These are phyloP conservation scores for Litocranius walleri DNA, from an alignment of 2,113 vertebrate genomes.

Conservation along the genomic window DNA sequence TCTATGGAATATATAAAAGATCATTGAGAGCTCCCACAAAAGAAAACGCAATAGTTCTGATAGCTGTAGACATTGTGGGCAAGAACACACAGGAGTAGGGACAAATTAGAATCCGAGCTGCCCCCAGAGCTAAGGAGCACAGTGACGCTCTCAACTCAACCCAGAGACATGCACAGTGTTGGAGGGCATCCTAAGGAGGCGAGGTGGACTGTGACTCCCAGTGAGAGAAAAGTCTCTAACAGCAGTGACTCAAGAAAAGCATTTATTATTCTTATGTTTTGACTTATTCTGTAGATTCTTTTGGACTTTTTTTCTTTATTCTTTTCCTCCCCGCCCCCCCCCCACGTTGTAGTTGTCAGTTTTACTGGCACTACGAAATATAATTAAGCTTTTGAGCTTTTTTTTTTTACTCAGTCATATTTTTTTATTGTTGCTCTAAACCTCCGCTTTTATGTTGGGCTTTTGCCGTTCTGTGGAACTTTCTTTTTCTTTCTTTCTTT, in stretches of 20 bases:
- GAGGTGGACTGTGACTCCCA: background rate
- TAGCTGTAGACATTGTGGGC: background rate
- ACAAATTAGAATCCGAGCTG: background rate
- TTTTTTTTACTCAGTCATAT: background rate
- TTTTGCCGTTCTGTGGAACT: background rate
- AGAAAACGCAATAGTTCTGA: background rate
- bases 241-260: background rate
- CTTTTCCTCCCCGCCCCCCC: background rate
- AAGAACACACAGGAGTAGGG: background rate
- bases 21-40: background rate
- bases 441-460: background rate
- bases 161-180: background rate
- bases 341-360: background rate
- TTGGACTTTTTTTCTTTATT: background rate
- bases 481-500: background rate
- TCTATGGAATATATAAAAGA: background rate
- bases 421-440: background rate
- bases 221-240: background rate
- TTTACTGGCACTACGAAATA: background rate
- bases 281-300: background rate
- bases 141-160: background rate
- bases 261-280: background rate
- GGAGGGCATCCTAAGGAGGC: background rate
- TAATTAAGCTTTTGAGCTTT: background rate
- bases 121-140: background rate